Percentiles rank a stretch among this genome's conserved stretches.
Conservation (phyloP, 2,113 vertebrate genomes). For the Acanthisitta chloris region DNA sequence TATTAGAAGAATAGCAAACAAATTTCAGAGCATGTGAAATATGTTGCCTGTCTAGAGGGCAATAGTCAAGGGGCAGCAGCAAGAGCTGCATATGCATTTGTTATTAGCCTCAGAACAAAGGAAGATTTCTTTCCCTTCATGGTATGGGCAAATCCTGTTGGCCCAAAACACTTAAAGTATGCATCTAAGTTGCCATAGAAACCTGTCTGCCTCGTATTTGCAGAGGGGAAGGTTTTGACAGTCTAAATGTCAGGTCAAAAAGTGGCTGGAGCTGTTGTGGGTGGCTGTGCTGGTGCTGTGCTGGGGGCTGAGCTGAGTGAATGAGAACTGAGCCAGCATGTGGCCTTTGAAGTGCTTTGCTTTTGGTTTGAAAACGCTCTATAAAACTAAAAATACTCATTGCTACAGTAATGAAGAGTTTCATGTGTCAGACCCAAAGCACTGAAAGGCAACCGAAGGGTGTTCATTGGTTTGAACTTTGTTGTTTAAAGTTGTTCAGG, state of each 20-base stretch:
- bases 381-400: not conserved
- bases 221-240: not conserved
- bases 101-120: not conserved
- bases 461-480: not conserved
- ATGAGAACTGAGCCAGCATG: not conserved
- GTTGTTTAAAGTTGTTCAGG: not conserved
- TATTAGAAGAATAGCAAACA: not conserved
- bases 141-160: conserved; percentile 25
- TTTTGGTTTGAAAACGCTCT: not conserved
- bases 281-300: not conserved
- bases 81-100: not conserved
- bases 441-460: not conserved
- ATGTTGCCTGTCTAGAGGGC: not conserved
- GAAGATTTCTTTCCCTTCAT: conserved; percentile 30
- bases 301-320: not conserved
- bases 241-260: conserved; percentile 22
- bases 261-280: not conserved
- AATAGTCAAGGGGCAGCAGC: not conserved
- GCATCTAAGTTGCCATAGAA: conserved; percentile 54
- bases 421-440: not conserved
- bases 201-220: not conserved
- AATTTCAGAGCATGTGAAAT: not conserved
- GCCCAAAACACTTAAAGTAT: not conserved
- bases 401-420: not conserved
- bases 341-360: not conserved